A percentile compares a stretch with the other conserved stretches of the same genome.
Evolutionary conservation across 2,113 vertebrate species (phyloP).

Genomic region (Corydoras sp.): DNA sequence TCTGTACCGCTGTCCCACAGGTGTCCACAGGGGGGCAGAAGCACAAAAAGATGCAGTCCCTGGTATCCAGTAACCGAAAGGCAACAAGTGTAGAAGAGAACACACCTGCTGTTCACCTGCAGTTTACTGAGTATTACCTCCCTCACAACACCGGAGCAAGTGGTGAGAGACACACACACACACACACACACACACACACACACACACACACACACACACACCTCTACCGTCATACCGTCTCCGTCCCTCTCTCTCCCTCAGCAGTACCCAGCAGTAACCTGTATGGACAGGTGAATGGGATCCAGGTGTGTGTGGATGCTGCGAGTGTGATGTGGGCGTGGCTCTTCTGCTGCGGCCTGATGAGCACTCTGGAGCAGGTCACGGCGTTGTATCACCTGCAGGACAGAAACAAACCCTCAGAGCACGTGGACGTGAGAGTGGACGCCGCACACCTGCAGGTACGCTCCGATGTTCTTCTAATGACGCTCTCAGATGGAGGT

Average conservation of each 20-base stretch:
- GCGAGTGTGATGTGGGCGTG: slow-evolving; percentile 90
- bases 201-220: not conserved
- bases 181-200: not conserved
- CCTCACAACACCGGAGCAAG: slow-evolving; percentile 79
- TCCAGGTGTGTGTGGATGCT: slow-evolving; percentile 80
- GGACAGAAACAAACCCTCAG: slow-evolving; percentile 74
- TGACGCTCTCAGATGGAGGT: too few species aligned
- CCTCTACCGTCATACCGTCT: not conserved
- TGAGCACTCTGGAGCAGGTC: slow-evolving; percentile 86
- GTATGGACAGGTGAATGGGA: slow-evolving; percentile 82
- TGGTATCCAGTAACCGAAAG: slow-evolving; percentile 88
- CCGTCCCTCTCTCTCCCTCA: slow-evolving; percentile 6
- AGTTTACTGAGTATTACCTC: slow-evolving; percentile 96
- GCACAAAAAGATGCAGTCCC: slow-evolving; percentile 83
- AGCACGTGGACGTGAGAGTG: slow-evolving; percentile 83
- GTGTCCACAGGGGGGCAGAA: slow-evolving; percentile 87
- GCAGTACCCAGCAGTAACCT: slow-evolving; percentile 88
- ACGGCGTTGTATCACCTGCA: slow-evolving; percentile 92
- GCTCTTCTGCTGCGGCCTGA: slow-evolving; percentile 85
- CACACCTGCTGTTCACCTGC: slow-evolving; percentile 84
- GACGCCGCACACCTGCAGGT: slow-evolving; percentile 86
- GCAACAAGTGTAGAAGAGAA: slow-evolving; percentile 70
- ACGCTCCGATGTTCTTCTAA: not conserved
- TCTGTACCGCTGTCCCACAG: slow-evolving; percentile 56
- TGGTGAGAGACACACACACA: slow-evolving; percentile 60